A percentile compares a stretch with the other conserved stretches of the same genome.
Evolutionary conservation across 2,113 vertebrate species (phyloP).

Genomic region (Polyodon spathula): DNA sequence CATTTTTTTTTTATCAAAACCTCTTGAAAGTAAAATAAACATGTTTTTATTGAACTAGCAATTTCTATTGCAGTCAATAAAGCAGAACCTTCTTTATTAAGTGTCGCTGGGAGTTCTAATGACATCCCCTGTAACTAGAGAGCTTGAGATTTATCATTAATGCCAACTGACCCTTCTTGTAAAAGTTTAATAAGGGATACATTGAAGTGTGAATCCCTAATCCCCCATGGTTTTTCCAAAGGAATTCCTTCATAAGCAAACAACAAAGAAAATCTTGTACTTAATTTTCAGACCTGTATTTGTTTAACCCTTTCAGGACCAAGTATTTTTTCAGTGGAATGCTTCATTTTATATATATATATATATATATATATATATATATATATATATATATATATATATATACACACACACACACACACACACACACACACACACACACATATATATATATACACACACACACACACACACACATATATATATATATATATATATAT

Average conservation of each 20-base stretch:
- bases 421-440: no score
- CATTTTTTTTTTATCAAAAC: background rate
- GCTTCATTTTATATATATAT: no score
- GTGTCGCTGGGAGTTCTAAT: constrained; percentile 35
- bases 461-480: no score
- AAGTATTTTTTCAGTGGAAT: no score
- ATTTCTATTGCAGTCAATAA: no score
- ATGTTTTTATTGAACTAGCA: background rate
- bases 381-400: no score
- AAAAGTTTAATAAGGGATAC: constrained; percentile 78
- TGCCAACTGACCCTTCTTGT: constrained; percentile 64
- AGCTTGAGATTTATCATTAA: constrained; percentile 56
- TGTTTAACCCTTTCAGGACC: background rate
- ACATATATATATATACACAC: no score
- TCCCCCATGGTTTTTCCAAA: constrained; percentile 56
- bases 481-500: no score
- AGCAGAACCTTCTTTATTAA: constrained; percentile 13
- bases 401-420: no score
- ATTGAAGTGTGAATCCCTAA: constrained; percentile 71
- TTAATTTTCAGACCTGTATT: constrained; percentile 23
- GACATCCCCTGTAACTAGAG: constrained; percentile 59
- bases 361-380: no score
- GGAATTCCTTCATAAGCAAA: constrained; percentile 54
- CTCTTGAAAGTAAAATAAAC: background rate
- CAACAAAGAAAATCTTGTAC: constrained; percentile 53